phyloP scores from a whole-genome alignment of 2,113 vertebrate species.

The Nicator chloris region DNA sequence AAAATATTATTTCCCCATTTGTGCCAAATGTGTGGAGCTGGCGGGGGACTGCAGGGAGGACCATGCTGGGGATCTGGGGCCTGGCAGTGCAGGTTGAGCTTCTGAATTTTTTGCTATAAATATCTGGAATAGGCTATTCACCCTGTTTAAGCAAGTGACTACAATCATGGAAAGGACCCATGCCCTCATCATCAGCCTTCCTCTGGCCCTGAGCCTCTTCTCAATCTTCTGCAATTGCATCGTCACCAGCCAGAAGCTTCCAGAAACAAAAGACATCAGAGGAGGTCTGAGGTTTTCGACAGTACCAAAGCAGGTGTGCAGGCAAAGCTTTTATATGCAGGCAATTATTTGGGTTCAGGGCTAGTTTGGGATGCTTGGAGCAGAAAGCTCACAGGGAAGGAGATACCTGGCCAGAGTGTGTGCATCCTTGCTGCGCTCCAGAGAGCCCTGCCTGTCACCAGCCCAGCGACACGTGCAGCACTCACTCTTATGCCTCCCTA shows the following conservation, averaged over 20 bases:
- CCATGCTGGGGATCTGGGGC: background rate
- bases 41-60: background rate
- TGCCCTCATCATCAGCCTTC: background rate
- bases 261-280: background rate
- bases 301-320: background rate
- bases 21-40: background rate
- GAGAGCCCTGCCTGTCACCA: background rate
- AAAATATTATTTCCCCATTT: background rate
- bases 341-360: background rate
- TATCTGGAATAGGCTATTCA: accelerated
- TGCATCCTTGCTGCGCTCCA: accelerated
- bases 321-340: background rate
- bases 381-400: accelerated
- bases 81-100: background rate
- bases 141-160: accelerated
- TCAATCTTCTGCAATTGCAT: background rate
- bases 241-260: background rate
- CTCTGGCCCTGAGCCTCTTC: background rate
- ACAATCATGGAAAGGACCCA: accelerated
- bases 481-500: background rate
- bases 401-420: accelerated
- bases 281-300: background rate
- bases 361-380: background rate
- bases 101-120: background rate
- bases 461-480: background rate